Evolutionary conservation across 2,888 invertebrate species (phyloP).

Genomic region (Callinectes sapidus): DNA sequence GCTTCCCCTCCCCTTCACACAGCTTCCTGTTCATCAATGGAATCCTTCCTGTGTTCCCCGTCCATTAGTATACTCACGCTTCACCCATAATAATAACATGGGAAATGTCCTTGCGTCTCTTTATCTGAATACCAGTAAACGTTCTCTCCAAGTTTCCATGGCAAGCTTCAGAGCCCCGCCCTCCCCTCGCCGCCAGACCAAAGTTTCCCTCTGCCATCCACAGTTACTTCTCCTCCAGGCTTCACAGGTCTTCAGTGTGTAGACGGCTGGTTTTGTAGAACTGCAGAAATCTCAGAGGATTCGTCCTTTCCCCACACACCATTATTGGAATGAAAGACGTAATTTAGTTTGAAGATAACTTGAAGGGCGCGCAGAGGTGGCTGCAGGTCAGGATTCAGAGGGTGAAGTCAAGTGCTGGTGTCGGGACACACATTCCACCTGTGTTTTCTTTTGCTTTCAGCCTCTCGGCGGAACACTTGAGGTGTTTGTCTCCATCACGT

Average conservation of each 20-base stretch:
- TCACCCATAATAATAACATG: background rate
- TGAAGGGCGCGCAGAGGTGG: background rate
- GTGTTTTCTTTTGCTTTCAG: conserved; percentile 27
- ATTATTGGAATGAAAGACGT: conserved; percentile 2
- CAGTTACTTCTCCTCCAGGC: background rate
- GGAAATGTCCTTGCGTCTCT: background rate
- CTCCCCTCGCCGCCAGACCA: background rate
- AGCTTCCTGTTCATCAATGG: background rate
- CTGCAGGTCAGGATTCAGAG: background rate
- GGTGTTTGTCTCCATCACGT: conserved; percentile 27
- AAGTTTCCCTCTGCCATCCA: background rate
- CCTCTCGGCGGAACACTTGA: conserved; percentile 14
- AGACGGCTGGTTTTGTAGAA: background rate
- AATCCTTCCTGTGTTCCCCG: background rate
- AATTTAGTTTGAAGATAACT: conserved; percentile 18
- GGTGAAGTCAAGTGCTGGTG: conserved; percentile 9
- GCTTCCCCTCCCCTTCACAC: no score
- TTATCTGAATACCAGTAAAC: background rate
- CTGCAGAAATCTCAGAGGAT: background rate
- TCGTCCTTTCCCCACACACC: background rate
- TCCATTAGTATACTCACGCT: background rate
- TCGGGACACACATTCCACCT: conserved; percentile 26
- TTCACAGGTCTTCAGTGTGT: background rate
- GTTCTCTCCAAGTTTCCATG: background rate
- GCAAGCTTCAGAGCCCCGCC: background rate